Evolutionary conservation across 2,888 invertebrate genomes (phyloP).

Genomic region (Thecocarcelia acutangulata): DNA sequence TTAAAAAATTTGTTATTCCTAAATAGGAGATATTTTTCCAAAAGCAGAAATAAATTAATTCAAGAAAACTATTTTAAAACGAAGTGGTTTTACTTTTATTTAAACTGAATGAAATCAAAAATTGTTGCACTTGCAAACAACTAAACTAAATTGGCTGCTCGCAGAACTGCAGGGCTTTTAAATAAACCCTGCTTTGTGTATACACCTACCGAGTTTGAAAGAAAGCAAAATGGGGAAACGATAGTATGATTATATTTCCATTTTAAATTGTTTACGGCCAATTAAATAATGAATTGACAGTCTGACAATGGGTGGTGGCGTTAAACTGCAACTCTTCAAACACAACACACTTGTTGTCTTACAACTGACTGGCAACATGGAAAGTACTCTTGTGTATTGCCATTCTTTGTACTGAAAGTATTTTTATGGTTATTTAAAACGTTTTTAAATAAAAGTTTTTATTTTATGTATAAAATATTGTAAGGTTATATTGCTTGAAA

Average conservation of each 20-base stretch:
- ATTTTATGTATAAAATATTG: conserved; percentile 8
- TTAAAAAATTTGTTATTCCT: too few relatives aligned
- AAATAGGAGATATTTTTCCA: too few relatives aligned
- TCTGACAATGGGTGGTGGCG: conserved; percentile 60
- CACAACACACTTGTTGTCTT: conserved; percentile 1
- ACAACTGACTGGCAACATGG: conserved; percentile 11
- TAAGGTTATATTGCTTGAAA: too few relatives aligned
- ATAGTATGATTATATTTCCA: conserved; percentile 80
- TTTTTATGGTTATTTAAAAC: conserved; percentile 6
- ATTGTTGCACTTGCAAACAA: too few relatives aligned
- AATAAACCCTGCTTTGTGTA: neutral
- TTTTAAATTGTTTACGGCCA: conserved; percentile 82
- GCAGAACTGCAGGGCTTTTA: conserved; percentile 8
- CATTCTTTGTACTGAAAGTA: conserved; percentile 11
- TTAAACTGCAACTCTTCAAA: conserved; percentile 35
- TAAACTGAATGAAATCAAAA: too few relatives aligned
- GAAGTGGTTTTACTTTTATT: too few relatives aligned
- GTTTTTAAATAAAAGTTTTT: neutral
- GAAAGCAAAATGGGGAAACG: conserved; percentile 44
- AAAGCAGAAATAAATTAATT: too few relatives aligned
- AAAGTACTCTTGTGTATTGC: neutral
- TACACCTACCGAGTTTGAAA: conserved; percentile 3
- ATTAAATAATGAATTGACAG: conserved; percentile 79
- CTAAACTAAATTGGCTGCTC: too few relatives aligned
- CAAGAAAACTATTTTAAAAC: too few relatives aligned